phyloP scores from a whole-genome alignment of 92 coral and sea anemone genomes.

The Umimayanthus chanpuru region DNA sequence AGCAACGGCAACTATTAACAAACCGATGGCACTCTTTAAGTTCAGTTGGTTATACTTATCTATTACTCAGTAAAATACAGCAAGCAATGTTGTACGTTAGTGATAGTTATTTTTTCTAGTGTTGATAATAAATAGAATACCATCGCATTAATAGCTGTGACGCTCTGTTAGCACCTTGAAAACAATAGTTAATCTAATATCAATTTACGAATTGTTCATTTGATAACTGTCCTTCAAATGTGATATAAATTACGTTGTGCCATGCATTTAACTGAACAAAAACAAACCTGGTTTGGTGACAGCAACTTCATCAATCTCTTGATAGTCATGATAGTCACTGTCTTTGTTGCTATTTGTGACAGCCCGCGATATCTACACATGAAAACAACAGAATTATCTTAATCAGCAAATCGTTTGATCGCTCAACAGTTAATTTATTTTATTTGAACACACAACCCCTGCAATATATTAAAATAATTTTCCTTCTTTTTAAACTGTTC shows the following conservation, averaged over 20 bases:
- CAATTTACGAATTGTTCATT: not conserved
- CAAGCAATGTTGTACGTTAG: not conserved
- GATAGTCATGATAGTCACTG: slow-evolving; percentile 30
- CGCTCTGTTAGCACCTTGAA: not conserved
- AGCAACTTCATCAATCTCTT: slow-evolving; percentile 27
- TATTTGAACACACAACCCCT: too few relatives aligned
- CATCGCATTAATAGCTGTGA: not conserved
- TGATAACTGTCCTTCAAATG: not conserved
- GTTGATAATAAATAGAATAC: not conserved
- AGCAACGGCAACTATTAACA: too few relatives aligned
- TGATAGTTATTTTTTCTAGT: not conserved
- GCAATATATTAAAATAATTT: too few relatives aligned
- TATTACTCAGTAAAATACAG: not conserved
- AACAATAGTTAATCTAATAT: not conserved
- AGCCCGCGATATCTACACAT: slow-evolving; percentile 13
- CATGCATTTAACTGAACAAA: not conserved
- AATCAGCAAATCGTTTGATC: too few relatives aligned
- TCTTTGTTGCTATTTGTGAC: not conserved
- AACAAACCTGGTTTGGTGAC: slow-evolving; percentile 38
- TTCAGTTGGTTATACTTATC: not conserved
- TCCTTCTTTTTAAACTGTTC: too few relatives aligned
- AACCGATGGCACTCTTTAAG: too few relatives aligned
- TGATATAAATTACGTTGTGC: not conserved
- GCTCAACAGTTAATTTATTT: too few relatives aligned
- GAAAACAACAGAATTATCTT: not conserved